Conservation (phyloP, 2,797 vertebrate genomes). For the Squalus acanthias region DNA sequence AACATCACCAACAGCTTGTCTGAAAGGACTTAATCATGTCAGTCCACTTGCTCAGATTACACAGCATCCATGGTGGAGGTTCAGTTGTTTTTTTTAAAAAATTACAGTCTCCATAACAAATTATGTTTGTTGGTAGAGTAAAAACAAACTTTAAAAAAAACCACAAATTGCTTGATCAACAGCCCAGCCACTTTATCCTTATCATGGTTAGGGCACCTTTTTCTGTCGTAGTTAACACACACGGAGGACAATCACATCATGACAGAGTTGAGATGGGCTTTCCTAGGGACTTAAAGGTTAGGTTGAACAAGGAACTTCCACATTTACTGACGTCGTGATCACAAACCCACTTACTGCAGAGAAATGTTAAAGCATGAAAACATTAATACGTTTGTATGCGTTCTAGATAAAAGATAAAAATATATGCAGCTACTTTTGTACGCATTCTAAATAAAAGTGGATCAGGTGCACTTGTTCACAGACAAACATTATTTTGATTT, state of each 20-base stretch:
- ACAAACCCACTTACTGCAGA: too few relatives aligned
- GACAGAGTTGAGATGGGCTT: not conserved
- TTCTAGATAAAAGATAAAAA: not conserved
- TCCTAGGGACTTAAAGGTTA: not conserved
- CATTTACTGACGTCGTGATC: not conserved
- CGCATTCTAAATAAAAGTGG: not conserved
- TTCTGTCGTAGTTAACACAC: not conserved
- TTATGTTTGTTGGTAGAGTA: not conserved
- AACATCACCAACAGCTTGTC: slow-evolving; percentile 47
- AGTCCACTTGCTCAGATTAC: slow-evolving; percentile 27
- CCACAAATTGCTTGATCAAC: not conserved
- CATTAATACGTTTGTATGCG: not conserved
- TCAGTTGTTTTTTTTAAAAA: not conserved
- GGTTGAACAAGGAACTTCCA: not conserved
- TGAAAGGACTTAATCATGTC: slow-evolving; percentile 46
- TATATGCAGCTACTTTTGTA: not conserved
- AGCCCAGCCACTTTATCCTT: not conserved
- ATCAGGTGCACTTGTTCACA: not conserved
- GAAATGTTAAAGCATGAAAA: not conserved
- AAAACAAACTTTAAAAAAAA: not conserved
- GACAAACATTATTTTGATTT: not conserved
- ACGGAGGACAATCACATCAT: not conserved
- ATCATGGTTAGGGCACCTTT: not conserved
- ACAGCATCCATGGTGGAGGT: not conserved
- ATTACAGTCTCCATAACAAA: not conserved